These are phyloP conservation scores for Trachymyrmex septentrionalis DNA, from an alignment of 1,140 invertebrate species.

Conservation along the genomic window DNA sequence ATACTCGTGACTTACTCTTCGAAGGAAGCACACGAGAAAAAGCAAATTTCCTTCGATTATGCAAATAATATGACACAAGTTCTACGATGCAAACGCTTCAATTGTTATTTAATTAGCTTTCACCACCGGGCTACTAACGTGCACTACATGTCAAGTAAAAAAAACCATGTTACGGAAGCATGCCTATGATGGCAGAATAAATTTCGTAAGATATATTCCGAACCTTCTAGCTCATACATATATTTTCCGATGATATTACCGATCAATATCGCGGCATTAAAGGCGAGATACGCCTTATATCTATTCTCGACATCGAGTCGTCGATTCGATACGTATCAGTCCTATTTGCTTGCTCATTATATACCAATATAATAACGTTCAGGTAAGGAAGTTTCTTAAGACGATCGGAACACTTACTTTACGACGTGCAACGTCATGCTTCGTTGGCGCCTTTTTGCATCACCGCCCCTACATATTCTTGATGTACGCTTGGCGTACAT, in stretches of 20 bases:
- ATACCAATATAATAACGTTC: constrained; percentile 48
- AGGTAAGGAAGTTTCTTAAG: constrained; percentile 7
- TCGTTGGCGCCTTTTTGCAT: constrained; percentile 53
- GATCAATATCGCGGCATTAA: not conserved
- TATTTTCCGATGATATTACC: not conserved
- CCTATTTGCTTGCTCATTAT: constrained; percentile 38
- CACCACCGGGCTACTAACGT: constrained; percentile 61
- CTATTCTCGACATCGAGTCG: not conserved
- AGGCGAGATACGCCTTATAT: constrained; percentile 5
- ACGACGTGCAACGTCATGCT: constrained; percentile 39
- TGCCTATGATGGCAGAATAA: constrained; percentile 46
- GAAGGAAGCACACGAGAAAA: not conserved
- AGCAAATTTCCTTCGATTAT: constrained; percentile 23
- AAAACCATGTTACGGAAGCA: constrained; percentile 69
- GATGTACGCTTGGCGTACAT: constrained; percentile 22
- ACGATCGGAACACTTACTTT: constrained; percentile 36
- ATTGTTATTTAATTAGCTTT: constrained; percentile 75
- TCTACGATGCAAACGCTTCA: constrained; percentile 36
- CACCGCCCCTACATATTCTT: constrained; percentile 24
- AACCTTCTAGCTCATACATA: constrained; percentile 16
- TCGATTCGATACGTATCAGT: constrained; percentile 33
- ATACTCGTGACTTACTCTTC: not conserved
- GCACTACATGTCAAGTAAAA: constrained; percentile 56
- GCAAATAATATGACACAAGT: constrained; percentile 48
- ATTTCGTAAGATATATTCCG: constrained; percentile 59